Evolutionary conservation across 2,113 vertebrate genomes (phyloP).

Genomic region (Propithecus coquereli): DNA sequence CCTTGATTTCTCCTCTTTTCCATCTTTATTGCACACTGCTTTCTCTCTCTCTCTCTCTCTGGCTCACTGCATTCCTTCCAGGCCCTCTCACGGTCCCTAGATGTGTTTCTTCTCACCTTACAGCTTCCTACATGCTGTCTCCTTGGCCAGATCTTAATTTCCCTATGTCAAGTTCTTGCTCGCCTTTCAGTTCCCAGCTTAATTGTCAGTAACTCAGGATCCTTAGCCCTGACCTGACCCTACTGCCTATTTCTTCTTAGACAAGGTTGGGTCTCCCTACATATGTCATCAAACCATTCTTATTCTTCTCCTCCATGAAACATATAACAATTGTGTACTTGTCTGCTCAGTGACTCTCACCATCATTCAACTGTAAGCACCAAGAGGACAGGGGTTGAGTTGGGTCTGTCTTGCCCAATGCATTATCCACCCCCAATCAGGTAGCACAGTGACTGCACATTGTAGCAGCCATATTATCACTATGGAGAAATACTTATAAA

Average conservation of each 20-base stretch:
- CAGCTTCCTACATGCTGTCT: background rate
- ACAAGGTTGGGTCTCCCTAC: background rate
- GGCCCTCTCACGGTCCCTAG: background rate
- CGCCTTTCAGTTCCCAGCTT: background rate
- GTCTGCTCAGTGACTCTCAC: background rate
- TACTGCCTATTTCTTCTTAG: background rate
- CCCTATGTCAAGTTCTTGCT: background rate
- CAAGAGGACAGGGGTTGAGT: background rate
- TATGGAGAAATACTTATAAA: background rate
- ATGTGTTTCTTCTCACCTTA: background rate
- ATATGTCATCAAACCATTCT: background rate
- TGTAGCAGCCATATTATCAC: background rate
- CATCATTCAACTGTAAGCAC: background rate
- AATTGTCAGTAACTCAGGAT: background rate
- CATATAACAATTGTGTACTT: too few relatives aligned
- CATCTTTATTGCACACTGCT: constrained; percentile 40
- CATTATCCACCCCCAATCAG: background rate
- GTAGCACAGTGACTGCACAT: too few relatives aligned
- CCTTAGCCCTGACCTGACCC: background rate
- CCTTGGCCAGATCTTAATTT: background rate
- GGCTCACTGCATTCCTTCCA: constrained; percentile 39
- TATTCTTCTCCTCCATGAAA: background rate
- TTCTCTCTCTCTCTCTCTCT: background rate
- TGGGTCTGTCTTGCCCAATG: background rate
- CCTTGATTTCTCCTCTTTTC: background rate